Conservation (phyloP, 2,113 vertebrate genomes). For the Haemorhous mexicanus region DNA sequence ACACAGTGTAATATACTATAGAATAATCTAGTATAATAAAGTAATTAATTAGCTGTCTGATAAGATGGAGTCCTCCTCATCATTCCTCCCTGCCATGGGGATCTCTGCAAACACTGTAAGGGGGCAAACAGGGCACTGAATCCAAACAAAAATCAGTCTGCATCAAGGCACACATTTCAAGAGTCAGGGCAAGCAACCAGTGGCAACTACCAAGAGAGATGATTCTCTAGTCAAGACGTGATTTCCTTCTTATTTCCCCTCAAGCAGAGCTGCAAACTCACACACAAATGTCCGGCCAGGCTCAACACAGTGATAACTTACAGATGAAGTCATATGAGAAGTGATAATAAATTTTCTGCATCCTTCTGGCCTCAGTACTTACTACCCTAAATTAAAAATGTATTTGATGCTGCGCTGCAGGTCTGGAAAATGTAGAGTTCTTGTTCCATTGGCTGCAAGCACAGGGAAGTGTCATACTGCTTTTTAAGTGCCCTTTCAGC, state of each 20-base stretch:
- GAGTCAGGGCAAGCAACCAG: neutral
- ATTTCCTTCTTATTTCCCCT: neutral
- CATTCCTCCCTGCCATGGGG: too few relatives aligned
- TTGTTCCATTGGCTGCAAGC: neutral
- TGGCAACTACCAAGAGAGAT: neutral
- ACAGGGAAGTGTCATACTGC: neutral
- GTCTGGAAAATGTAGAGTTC: neutral
- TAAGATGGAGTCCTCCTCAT: too few relatives aligned
- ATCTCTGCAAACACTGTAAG: neutral
- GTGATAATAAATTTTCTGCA: neutral
- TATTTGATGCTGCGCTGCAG: neutral
- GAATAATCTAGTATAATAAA: too few relatives aligned
- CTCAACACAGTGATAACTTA: neutral
- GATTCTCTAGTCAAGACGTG: neutral
- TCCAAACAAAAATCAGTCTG: neutral
- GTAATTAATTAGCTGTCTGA: too few relatives aligned
- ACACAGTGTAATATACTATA: too few relatives aligned
- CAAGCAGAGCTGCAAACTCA: neutral
- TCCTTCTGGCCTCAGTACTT: neutral
- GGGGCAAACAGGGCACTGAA: neutral
- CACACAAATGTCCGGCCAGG: neutral
- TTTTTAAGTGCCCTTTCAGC: constrained; percentile 27
- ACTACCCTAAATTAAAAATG: neutral
- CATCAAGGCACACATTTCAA: neutral
- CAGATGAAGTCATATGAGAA: neutral